Conservation (phyloP, 2,888 invertebrate genomes). For the Aromia moschata region DNA sequence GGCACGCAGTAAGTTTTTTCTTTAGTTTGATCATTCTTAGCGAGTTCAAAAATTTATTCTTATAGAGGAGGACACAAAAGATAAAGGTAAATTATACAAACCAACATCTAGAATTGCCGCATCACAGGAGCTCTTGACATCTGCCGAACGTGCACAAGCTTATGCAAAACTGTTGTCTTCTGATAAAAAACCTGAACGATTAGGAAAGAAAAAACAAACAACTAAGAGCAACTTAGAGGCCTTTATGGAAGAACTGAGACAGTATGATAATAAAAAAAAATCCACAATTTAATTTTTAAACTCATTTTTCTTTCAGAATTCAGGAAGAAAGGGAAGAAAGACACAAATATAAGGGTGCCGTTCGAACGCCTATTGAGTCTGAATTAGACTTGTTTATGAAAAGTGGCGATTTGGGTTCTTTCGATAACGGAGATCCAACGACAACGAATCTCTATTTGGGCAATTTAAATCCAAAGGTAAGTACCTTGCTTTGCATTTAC, state of each 20-base stretch:
- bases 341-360: conserved; percentile 86
- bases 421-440: conserved; percentile 95
- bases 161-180: conserved; percentile 72
- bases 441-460: conserved; percentile 98
- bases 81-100: conserved; percentile 92
- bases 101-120: conserved; percentile 80
- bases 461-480: conserved; percentile 95
- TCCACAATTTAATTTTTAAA: conserved; percentile 2
- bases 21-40: background rate
- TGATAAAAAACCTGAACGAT: conserved; percentile 73
- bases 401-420: conserved; percentile 76
- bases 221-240: conserved; percentile 96
- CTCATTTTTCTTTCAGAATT: conserved; percentile 71
- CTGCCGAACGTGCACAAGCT: conserved; percentile 75
- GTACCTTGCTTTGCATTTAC: conserved; percentile 5
- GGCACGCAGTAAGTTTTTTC: conserved; percentile 76
- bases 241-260: conserved; percentile 97
- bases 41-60: background rate
- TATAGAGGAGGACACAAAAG: conserved; percentile 85
- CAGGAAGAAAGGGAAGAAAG: conserved; percentile 98
- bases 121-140: conserved; percentile 65
- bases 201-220: conserved; percentile 76
- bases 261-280: conserved; percentile 68
- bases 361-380: conserved; percentile 64
- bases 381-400: conserved; percentile 61